A percentile compares a stretch with the other conserved stretches of the same genome.
phyloP scores from a whole-genome alignment of 2,888 invertebrate species.

The Spisula solida region DNA sequence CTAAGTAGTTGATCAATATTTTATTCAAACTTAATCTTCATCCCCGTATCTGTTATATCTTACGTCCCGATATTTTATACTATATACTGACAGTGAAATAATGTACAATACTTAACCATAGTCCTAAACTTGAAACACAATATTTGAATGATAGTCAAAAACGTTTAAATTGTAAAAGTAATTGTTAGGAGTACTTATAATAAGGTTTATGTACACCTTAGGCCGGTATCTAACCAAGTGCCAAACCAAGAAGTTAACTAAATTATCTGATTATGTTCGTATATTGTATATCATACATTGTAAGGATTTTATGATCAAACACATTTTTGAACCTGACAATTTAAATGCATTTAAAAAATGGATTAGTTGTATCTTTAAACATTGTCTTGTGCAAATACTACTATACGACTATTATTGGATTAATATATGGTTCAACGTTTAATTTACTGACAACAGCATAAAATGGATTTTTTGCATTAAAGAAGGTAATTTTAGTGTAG shows the following conservation, averaged over 20 bases:
- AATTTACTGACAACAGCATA: neutral
- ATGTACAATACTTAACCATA: neutral
- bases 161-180: neutral
- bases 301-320: neutral
- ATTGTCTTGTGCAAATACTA: conserved; percentile 25
- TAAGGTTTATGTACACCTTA: neutral
- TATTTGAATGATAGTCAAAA: neutral
- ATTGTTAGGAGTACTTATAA: neutral
- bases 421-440: neutral
- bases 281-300: neutral
- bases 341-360: conserved; percentile 3
- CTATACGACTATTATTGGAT: conserved; percentile 13
- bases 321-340: neutral
- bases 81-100: conserved; percentile 15
- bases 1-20: neutral
- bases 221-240: neutral
- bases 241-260: neutral
- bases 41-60: neutral
- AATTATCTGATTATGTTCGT: neutral
- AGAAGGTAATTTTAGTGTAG: conserved; percentile 26
- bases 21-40: neutral
- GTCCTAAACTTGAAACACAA: neutral
- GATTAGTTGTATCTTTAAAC: conserved; percentile 22
- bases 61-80: neutral
- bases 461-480: conserved; percentile 15